Base-by-base conservation (phyloP, 2,888 invertebrate genomes). In the Helobdella robusta region DNA sequence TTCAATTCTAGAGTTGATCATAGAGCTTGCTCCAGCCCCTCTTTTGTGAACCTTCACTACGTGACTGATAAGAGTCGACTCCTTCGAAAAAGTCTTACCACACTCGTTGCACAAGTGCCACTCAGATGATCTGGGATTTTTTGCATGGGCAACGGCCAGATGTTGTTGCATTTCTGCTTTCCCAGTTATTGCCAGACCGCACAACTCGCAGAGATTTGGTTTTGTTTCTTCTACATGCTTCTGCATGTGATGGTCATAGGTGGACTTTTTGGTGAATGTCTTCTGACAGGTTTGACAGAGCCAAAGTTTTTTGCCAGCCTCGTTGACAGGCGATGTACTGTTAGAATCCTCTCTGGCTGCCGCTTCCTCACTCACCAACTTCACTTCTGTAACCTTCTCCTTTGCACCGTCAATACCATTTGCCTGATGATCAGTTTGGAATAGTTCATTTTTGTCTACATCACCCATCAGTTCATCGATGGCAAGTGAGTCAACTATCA, bases 71-170 rank as follows among this genome's bases (percentile, higher is more conserved):
- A 61, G 46, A 40, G 61, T 62, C 15, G 61, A 62, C 28, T 66
- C 59, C 46, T 54, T 66, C 8, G 61, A 62, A 20, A 66, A 66
- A 18, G 66, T 48, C 62, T 66, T 66, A 23, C 56, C 59, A 36
- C 65, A 65, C 20, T 56, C 56, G 15, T 32, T 30, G 35, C 65
- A 65, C 20, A 25, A 34, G 40, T 59, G 23, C 54, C 62, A 62
- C 5, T 62, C 62, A 28, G 30, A 32, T n/a, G n/a, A n/a, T 35
- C 50, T 62, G 62, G 44, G 18, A n/a, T 30, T 23, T 32, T 62
- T 46, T 20, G 62, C 23, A 50, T 62, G 62, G 18, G 34, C 62
- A 20, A 40, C 30, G n/a, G 62, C 48, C 48, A 62, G 34, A 30
- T 62, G 62, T 18, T 62, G 30, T 20, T 50, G 50, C 62, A 62